Percentiles rank a stretch among this genome's conserved stretches.
These are phyloP conservation scores for Clitarchus hookeri DNA, from an alignment of 2,888 invertebrate species.

Conservation along the genomic window DNA sequence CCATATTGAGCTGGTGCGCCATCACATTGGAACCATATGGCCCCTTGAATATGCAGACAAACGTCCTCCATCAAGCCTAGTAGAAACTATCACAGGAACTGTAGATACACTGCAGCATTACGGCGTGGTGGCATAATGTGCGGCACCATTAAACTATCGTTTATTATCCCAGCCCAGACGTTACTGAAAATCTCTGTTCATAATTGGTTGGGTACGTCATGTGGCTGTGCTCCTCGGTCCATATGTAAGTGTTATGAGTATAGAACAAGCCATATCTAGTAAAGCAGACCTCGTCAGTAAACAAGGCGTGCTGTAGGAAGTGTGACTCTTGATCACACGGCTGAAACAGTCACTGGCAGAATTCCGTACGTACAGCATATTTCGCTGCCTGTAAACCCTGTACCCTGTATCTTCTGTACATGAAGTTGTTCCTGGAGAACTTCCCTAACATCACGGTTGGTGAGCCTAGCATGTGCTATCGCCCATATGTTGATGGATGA, in stretches of 20 bases:
- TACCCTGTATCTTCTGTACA: not conserved
- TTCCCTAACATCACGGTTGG: not conserved
- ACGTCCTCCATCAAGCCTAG: no score
- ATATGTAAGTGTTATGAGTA: not conserved
- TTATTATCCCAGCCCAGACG: not conserved
- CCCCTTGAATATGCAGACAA: no score
- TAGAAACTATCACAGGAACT: no score
- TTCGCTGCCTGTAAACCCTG: not conserved
- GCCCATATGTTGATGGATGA: not conserved
- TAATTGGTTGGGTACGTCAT: not conserved
- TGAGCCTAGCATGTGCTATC: not conserved
- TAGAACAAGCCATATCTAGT: not conserved
- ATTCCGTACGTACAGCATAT: no score
- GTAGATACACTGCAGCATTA: no score
- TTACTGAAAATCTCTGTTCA: constrained; percentile 10
- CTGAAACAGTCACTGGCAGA: no score
- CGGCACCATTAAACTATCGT: not conserved
- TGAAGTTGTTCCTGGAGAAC: not conserved
- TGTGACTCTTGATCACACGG: not conserved
- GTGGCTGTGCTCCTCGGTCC: not conserved
- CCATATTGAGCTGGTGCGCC: no score
- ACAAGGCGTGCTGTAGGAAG: not conserved
- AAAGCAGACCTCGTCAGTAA: not conserved
- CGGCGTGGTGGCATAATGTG: not conserved
- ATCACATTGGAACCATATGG: no score